Percentiles rank a stretch among this genome's conserved stretches.
Evolutionary conservation across 2,113 vertebrate species (phyloP).

Genomic region (Cephalopholis sonnerati): DNA sequence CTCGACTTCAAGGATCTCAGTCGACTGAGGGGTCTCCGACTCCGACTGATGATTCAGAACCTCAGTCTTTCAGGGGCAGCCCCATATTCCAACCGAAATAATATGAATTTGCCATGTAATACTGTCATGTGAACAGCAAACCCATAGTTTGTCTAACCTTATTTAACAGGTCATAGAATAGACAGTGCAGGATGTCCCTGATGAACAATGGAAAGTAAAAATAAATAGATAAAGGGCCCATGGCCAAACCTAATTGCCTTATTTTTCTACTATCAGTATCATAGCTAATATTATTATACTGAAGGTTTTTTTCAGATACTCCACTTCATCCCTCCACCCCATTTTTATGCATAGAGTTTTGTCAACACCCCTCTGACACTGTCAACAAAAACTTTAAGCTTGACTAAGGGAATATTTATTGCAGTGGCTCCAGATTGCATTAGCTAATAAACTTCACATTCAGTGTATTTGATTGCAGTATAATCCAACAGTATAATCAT

Average conservation of each 20-base stretch:
- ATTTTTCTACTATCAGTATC: neutral
- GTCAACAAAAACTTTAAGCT: conserved; percentile 10
- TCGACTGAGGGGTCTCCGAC: no score
- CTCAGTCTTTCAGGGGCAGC: no score
- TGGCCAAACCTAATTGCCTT: neutral
- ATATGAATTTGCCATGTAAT: neutral
- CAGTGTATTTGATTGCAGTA: conserved; percentile 7
- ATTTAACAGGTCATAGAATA: neutral
- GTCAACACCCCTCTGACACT: neutral
- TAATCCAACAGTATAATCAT: conserved; percentile 28
- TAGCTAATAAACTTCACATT: conserved; percentile 33
- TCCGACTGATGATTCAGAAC: no score
- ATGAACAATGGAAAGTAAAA: neutral
- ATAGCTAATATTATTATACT: neutral
- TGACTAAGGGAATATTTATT: neutral
- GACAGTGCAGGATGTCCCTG: neutral
- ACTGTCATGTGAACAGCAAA: neutral
- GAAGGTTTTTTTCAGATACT: neutral
- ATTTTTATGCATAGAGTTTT: neutral
- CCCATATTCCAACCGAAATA: neutral
- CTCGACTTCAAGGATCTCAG: no score
- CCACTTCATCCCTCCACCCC: neutral
- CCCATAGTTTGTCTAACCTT: neutral
- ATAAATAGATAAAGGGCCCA: neutral
- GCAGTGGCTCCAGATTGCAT: conserved; percentile 7